Evolutionary conservation across 1,140 invertebrate species (phyloP), one percentile per base, ranked within the genome.

Genomic region (Anoplolepis gracilipes): DNA sequence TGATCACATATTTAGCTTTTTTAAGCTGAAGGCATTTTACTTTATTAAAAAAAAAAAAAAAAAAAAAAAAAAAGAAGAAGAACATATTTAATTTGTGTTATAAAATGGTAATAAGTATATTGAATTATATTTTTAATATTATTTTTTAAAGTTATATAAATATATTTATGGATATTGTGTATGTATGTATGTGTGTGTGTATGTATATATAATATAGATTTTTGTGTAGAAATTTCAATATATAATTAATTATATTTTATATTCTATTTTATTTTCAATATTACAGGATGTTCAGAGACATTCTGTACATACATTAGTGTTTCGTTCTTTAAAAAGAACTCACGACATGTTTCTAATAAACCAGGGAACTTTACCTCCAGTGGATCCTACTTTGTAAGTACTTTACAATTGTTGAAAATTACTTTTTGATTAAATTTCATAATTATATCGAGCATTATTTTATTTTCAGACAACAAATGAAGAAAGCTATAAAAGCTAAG

Each of bases 311-410:
- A 99, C 98, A 4, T 95, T 99, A 76, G 98, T 99, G 65, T 99
- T 99, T 94, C 96, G 99, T 87, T 99, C 99, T 6, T 95, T 99
- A 81, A 99, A 99, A 94, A 95, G 99, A 91, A 99, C 98, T 16
- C 99, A 99, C 94, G 99, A 99, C 95, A 98, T 99, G 97, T 99
- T 99, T 95, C 94, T 99, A 49, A 96, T 97, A 46, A 98, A 99
- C 93, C 98, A 99, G 93, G 97, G 97, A 62, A 95, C 97, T 76
- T 94, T 99, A 59, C 98, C 99, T n/a, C 97, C 98, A 87, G 95
- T 97, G 10, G 97, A 98, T 94, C 96, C 97, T 88, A 96, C 96
- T 92, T 96, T 98, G 98, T 98, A 96, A 97, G 97, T 96, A 59
- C 13, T 67, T 46, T 72, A 49, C 2, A 49, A 85, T 49, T 49